A percentile compares a stretch with the other conserved stretches of the same genome.
Evolutionary conservation across 2,797 vertebrate genomes (phyloP).

Genomic region (Pachyuromys duprasi): DNA sequence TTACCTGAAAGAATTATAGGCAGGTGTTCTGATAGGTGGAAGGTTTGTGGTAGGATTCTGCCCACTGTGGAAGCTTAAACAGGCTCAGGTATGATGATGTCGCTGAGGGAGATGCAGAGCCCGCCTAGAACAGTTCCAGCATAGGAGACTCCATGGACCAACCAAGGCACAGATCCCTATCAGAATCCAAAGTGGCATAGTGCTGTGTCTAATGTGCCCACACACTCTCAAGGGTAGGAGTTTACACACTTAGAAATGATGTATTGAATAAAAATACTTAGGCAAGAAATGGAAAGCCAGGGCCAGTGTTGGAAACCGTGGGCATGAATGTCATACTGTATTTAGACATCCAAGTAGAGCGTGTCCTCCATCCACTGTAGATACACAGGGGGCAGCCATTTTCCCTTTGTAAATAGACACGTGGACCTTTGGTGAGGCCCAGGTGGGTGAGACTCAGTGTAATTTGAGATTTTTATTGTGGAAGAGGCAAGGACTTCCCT

Average conservation of each 20-base stretch:
- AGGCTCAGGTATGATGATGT: not conserved
- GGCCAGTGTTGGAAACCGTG: not conserved
- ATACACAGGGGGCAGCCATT: not conserved
- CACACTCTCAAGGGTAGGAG: not conserved
- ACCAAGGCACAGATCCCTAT: not conserved
- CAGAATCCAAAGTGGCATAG: not conserved
- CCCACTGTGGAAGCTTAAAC: not conserved
- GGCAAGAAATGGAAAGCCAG: not conserved
- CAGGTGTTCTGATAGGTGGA: not conserved
- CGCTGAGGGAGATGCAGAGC: not conserved
- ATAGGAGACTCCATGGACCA: not conserved
- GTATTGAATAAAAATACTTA: not conserved
- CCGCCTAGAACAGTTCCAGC: not conserved
- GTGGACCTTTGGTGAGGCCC: not conserved
- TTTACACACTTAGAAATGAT: not conserved
- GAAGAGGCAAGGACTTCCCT: conserved; percentile 57
- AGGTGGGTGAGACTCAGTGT: not conserved
- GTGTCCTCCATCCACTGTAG: conserved; percentile 19
- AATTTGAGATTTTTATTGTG: conserved; percentile 70
- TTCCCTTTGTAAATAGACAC: not conserved
- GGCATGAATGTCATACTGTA: not conserved
- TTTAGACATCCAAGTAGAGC: conserved; percentile 10
- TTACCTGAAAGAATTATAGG: not conserved
- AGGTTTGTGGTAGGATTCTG: not conserved
- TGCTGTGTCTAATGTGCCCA: not conserved